Conservation (phyloP, 2,113 vertebrate species). For the Chrysemys picta region DNA sequence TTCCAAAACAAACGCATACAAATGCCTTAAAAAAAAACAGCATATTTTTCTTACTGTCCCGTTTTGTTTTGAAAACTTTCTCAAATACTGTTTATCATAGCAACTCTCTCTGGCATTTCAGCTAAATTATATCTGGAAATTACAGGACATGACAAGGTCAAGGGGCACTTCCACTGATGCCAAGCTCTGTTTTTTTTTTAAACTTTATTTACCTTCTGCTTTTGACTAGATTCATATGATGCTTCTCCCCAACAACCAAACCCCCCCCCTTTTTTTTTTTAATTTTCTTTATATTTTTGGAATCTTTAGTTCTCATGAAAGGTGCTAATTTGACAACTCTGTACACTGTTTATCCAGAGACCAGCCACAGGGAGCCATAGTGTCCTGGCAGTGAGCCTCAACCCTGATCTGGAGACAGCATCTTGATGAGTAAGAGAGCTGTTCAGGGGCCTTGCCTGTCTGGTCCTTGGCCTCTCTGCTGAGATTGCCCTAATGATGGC, state of each 20-base stretch:
- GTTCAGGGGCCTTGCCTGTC: background rate
- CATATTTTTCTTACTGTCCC: slow-evolving; percentile 9
- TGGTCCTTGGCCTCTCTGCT: background rate
- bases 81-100: background rate
- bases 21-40: slow-evolving; percentile 3
- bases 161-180: background rate
- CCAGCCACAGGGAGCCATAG: background rate
- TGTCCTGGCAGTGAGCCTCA: background rate
- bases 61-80: background rate
- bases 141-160: background rate
- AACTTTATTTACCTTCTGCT: background rate
- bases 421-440: background rate
- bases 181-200: background rate
- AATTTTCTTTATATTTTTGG: background rate
- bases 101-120: background rate
- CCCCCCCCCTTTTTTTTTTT: background rate
- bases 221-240: background rate
- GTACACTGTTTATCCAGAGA: background rate
- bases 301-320: background rate
- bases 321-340: background rate
- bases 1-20: slow-evolving; percentile 57
- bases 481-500: background rate
- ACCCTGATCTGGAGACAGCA: background rate
- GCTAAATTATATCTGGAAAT: background rate
- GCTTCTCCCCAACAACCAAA: background rate